These are phyloP conservation scores for Gambusia affinis DNA, from an alignment of 2,113 vertebrate genomes.

Conservation along the genomic window DNA sequence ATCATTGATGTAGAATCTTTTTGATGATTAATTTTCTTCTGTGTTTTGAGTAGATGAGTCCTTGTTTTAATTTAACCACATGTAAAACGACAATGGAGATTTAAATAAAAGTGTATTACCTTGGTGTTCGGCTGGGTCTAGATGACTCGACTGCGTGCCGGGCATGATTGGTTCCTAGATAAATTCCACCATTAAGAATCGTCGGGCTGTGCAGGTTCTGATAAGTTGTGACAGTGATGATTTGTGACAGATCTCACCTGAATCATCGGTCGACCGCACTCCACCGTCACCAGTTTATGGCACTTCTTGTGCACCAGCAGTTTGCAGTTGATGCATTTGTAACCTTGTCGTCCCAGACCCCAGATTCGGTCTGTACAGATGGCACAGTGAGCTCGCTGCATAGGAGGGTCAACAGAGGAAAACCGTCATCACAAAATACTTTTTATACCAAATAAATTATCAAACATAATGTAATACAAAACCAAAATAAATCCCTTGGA, in stretches of 20 bases:
- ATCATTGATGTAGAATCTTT: no score
- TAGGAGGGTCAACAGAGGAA: constrained; percentile 28
- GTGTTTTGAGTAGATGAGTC: no score
- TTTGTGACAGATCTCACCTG: constrained; percentile 57
- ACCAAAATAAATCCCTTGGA: neutral
- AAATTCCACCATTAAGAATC: constrained; percentile 40
- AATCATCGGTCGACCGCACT: constrained; percentile 88
- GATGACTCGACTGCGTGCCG: constrained; percentile 79
- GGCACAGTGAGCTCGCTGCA: constrained; percentile 95
- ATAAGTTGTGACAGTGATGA: neutral
- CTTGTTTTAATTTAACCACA: no score
- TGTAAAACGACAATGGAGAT: no score
- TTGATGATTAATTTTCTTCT: no score
- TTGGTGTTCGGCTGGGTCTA: constrained; percentile 84
- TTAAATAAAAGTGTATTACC: constrained; percentile 75
- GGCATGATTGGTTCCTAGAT: constrained; percentile 87
- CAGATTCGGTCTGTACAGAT: constrained; percentile 98
- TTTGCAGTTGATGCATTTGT: constrained; percentile 99
- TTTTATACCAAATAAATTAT: constrained; percentile 4
- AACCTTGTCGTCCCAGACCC: constrained; percentile 97
- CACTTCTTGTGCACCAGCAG: constrained; percentile 99
- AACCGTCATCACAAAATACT: constrained; percentile 22
- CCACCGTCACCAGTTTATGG: constrained; percentile 92
- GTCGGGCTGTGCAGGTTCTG: neutral
- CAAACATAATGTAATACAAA: neutral